These are phyloP conservation scores for Clamator glandarius DNA, from an alignment of 2,797 vertebrate species.

Conservation along the genomic window DNA sequence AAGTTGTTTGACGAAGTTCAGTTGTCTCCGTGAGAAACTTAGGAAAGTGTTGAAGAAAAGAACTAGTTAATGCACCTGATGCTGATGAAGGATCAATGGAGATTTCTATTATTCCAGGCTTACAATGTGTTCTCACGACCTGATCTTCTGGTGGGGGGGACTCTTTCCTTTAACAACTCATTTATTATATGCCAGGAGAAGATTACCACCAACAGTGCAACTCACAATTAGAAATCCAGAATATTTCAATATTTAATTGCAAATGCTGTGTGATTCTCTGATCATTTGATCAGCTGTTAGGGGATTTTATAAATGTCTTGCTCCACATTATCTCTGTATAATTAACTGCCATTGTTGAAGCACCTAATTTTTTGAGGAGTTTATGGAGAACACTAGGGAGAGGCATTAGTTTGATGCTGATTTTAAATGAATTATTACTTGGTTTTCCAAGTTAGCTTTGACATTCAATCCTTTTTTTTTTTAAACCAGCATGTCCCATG, in stretches of 20 bases:
- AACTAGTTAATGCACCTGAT: neutral
- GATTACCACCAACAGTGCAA: neutral
- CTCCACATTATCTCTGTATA: constrained; percentile 15
- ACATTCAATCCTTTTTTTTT: neutral
- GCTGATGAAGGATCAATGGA: neutral
- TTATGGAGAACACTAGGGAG: constrained; percentile 14
- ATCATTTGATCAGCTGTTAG: neutral
- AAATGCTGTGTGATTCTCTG: constrained; percentile 37
- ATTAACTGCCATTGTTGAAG: constrained; percentile 55
- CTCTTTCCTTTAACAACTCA: neutral
- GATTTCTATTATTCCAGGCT: neutral
- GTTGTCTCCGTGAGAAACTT: neutral
- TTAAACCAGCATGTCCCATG: neutral
- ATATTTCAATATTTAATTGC: constrained; percentile 35
- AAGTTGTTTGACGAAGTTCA: neutral
- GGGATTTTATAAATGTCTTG: constrained; percentile 41
- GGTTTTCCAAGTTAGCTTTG: constrained; percentile 29
- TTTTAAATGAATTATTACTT: constrained; percentile 35
- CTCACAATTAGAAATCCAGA: neutral
- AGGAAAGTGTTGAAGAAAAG: neutral
- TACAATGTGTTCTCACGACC: neutral
- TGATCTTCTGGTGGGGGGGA: neutral
- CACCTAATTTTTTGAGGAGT: constrained; percentile 31
- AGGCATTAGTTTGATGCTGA: constrained; percentile 28
- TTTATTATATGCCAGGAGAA: neutral